These are phyloP conservation scores for Ammospiza maritima DNA, from an alignment of 2,797 vertebrate genomes.

Conservation along the genomic window DNA sequence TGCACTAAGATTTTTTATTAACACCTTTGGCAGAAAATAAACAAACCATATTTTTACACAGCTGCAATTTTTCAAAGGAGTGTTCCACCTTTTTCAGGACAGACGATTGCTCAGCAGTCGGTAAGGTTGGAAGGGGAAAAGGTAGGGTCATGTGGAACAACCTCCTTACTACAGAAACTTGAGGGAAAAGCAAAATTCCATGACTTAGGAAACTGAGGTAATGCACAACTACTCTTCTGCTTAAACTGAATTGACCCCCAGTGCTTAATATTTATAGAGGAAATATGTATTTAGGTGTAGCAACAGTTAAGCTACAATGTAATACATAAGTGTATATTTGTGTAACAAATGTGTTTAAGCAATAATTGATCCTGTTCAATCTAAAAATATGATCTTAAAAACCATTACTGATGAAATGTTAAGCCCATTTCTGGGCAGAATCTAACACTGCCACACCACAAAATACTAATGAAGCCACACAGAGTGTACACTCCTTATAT, in stretches of 20 bases:
- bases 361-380: not conserved
- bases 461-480: not conserved
- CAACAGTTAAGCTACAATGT: not conserved
- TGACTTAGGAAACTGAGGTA: not conserved
- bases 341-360: not conserved
- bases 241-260: not conserved
- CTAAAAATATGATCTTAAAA: not conserved
- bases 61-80: not conserved
- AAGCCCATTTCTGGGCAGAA: not conserved
- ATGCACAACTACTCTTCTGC: not conserved
- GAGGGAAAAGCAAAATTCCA: not conserved
- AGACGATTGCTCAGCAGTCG: not conserved
- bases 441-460: not conserved
- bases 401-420: not conserved
- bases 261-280: not conserved
- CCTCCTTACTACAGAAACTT: not conserved
- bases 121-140: not conserved
- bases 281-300: not conserved
- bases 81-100: not conserved
- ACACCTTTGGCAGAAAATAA: not conserved
- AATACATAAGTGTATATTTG: not conserved
- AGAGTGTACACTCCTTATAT: not conserved
- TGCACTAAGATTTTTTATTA: not conserved
- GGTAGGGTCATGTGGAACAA: not conserved
- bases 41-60: not conserved